Percentiles rank a stretch among this genome's conserved stretches.
These are phyloP conservation scores for Okamejei kenojei DNA, from an alignment of 2,797 vertebrate genomes.

Conservation along the genomic window DNA sequence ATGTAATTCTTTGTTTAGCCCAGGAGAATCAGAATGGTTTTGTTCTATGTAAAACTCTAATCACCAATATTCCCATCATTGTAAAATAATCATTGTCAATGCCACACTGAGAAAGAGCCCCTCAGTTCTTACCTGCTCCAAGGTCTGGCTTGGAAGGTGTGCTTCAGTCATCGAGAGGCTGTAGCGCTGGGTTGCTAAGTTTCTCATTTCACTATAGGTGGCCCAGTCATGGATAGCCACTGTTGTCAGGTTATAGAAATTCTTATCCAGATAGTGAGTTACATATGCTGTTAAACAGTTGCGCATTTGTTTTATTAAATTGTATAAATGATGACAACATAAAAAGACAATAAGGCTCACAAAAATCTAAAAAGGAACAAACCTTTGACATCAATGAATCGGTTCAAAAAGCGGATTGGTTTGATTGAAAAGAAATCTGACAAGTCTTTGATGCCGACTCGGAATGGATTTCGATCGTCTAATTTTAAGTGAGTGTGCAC, in stretches of 20 bases:
- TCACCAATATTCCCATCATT: not conserved
- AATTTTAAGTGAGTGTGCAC: constrained; percentile 94
- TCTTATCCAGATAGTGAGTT: constrained; percentile 96
- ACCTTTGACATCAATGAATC: constrained; percentile 98
- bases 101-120: not conserved
- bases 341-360: not conserved
- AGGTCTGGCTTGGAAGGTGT: constrained; percentile 92
- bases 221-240: constrained; percentile 98
- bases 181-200: constrained; percentile 89
- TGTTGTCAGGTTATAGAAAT: constrained; percentile 94
- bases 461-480: constrained; percentile 95
- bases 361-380: not conserved
- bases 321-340: not conserved
- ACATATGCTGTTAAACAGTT: constrained; percentile 68
- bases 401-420: constrained; percentile 91
- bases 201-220: constrained; percentile 99
- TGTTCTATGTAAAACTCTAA: not conserved
- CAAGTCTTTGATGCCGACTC: constrained; percentile 93
- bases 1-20: not conserved
- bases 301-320: not conserved
- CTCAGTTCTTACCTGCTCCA: constrained; percentile 77
- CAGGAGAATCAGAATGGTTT: not conserved
- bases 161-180: constrained; percentile 92
- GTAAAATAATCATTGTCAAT: constrained; percentile 6
- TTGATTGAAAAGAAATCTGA: constrained; percentile 92